Evolutionary conservation across 2,888 invertebrate genomes (phyloP).

Genomic region (Platynereis dumerilii): DNA sequence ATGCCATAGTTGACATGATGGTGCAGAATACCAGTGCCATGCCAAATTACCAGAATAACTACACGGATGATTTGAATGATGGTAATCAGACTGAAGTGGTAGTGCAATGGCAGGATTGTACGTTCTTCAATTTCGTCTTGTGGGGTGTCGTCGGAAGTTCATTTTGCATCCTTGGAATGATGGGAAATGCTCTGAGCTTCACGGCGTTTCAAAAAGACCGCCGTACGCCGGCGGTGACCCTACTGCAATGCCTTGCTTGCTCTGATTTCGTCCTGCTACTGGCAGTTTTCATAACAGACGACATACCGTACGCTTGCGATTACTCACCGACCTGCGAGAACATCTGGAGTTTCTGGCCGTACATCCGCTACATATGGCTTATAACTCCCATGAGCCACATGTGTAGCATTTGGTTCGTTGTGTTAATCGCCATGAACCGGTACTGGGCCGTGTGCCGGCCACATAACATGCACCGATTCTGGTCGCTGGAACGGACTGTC

Average conservation of each 20-base stretch:
- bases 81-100: constrained; percentile 3
- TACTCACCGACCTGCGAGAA: constrained; percentile 34
- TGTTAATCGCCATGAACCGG: constrained; percentile 39
- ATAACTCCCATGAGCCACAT: constrained; percentile 39
- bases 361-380: constrained; percentile 39
- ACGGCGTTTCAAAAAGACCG: constrained; percentile 36
- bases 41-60: neutral
- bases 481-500: constrained; percentile 34
- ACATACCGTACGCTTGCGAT: constrained; percentile 39
- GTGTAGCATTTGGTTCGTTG: constrained; percentile 41
- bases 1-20: too few relatives aligned
- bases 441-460: constrained; percentile 42
- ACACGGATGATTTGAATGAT: neutral
- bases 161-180: constrained; percentile 36
- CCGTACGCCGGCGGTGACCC: constrained; percentile 34
- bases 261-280: constrained; percentile 38
- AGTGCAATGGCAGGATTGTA: constrained; percentile 28
- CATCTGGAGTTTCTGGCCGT: constrained; percentile 39
- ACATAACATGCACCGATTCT: constrained; percentile 30
- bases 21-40: too few relatives aligned
- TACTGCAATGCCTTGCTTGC: constrained; percentile 38
- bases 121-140: constrained; percentile 37
- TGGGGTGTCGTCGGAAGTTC: constrained; percentile 36
- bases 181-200: constrained; percentile 37
- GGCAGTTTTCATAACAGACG: constrained; percentile 39